Evolutionary conservation across 1,140 invertebrate species (phyloP), one percentile per base, ranked within the genome.

Genomic region (Zaprionus capensis): DNA sequence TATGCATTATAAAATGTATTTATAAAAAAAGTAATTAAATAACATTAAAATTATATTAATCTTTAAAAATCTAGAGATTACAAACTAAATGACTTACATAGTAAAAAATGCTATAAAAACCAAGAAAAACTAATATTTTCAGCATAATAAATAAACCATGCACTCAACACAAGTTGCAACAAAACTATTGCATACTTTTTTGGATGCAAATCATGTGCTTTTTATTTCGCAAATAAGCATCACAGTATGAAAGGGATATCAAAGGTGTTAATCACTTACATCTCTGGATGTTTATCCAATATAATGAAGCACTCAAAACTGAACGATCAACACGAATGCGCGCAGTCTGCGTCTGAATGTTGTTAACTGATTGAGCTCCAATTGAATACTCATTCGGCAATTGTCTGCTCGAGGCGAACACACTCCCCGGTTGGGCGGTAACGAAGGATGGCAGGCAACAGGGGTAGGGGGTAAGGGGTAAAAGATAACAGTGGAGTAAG

Each of bases 361-460:
- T 83, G 71, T 81, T 83, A 83, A 87, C 83, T 83, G 84, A 87
- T 88, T 81, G 80, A 84, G 84, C 74, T 75, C 73, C 81, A 87
- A 87, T 81, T 84, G 84, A 78, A 73, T 88, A 81, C 84, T 81
- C 84, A 88, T 84, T 74, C 81, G 78, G 71, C 53, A 71, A 78
- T 80, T 62, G 53, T 76, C 61, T 53, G 53, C 26, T 34, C 66
- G 20, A 53, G 31, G 41, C 14, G 55, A 44, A 65, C 15, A 71
- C 68, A 65, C 22, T 57, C 15, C 12, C 20, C 2, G 38, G 24
- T 57, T 44, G 62, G 44, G 57, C 63, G 72, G 22, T 24, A 62
- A 34, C 53, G 62, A 76, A 55, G 61, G 22, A 62, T 69, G 51
- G 49, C 31, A n/a, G 66, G 3, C 9, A 61, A 38, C 44, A 6